Evolutionary conservation across 2,797 vertebrate genomes (phyloP), one percentile per base, ranked within the genome.

Genomic region (Schizopygopsis malacanthus): DNA sequence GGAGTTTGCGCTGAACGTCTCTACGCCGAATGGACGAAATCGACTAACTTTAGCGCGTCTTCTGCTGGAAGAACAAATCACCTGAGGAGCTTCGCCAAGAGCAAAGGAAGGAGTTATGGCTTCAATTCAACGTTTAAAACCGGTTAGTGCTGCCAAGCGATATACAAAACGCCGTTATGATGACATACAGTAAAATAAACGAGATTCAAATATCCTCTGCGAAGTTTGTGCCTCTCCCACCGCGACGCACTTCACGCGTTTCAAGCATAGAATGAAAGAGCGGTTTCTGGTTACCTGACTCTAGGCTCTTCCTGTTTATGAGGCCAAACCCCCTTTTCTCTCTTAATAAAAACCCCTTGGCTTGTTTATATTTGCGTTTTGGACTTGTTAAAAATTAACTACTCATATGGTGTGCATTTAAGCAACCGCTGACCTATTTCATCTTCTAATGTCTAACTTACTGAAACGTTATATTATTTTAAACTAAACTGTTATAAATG

Each of bases 261-360:
- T 37, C 50, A 65, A 41, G 79, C 71, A 54, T 59, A 63, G 20
- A 61, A 11, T 78, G 65, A 45, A 59, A 63, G 54, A 41, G 63
- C 12, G 81, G 85, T 63, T 71, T 86, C 81, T 79, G 72, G 73
- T 86, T 88, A 88, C 87, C 87, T 85, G 87, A 81, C 78, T 81
- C 72, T 47, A 67, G 50, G 37, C 63, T 37, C 63, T 67, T 88
- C 87, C 87, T 88, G 79, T 78, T 85, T 73, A n/a, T 45, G 56
- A 73, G 84, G 75, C 80, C 84, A 88, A 33, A 79, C 84, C 87
- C 10, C 25, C 15, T 79, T 70, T 67, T 56, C 45, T 37, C 15
- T 61, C 45, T 77, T 25, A 59, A 54, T 54, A 54, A 79, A 56
- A 71, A 52, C 76, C 4, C 8, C 0, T 9, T 18, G 50, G 3